A percentile compares a stretch with the other conserved stretches of the same genome.
Conservation (phyloP, 2,113 vertebrate genomes). For the Toxostoma redivivum region DNA sequence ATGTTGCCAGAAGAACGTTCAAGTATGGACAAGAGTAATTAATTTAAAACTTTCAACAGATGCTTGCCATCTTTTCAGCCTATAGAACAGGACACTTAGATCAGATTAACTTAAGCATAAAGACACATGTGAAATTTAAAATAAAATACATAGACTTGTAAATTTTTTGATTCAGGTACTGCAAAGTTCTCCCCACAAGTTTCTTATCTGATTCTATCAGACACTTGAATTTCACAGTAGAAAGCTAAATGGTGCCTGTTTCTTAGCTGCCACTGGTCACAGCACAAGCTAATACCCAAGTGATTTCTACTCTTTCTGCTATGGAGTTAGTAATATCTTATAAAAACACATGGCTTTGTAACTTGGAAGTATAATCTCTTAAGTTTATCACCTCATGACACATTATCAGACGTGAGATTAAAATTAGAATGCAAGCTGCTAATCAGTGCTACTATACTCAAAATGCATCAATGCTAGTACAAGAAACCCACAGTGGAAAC, state of each 20-base stretch:
- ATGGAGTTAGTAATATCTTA: background rate
- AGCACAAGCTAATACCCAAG: background rate
- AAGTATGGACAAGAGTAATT: background rate
- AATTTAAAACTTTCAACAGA: background rate
- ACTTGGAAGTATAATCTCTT: background rate
- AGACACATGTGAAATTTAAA: background rate
- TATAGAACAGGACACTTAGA: background rate
- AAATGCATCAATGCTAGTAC: background rate
- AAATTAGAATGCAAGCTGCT: background rate
- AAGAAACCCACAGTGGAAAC: background rate
- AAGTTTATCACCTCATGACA: background rate
- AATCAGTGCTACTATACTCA: background rate
- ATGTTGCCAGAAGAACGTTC: background rate
- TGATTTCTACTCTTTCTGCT: background rate
- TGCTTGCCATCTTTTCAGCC: background rate
- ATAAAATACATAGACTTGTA: accelerated
- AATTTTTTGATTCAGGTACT: background rate
- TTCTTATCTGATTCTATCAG: background rate
- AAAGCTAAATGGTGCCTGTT: background rate
- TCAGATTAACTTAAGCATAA: background rate
- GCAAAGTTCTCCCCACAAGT: background rate
- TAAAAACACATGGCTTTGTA: background rate
- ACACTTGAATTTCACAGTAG: background rate
- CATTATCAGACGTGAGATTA: background rate
- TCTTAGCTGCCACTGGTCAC: background rate